Percentiles rank a stretch among this genome's conserved stretches.
Conservation (phyloP, 2,797 vertebrate species). For the Acanthiza pusilla region DNA sequence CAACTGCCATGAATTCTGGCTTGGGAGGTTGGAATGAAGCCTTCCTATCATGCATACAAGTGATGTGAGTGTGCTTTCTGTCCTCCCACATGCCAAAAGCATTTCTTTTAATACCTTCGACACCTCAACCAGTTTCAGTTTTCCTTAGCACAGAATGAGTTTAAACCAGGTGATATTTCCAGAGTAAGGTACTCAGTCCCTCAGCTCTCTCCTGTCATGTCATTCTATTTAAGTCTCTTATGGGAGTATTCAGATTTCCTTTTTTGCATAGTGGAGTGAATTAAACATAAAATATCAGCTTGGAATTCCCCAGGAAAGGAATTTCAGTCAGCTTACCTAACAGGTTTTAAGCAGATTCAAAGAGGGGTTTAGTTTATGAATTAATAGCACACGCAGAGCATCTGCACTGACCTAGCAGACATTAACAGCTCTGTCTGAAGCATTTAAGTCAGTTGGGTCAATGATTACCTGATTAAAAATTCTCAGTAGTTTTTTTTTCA, state of each 20-base stretch:
- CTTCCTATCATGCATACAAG: not conserved
- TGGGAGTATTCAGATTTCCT: not conserved
- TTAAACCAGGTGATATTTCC: not conserved
- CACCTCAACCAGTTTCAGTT: not conserved
- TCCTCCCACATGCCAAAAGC: not conserved
- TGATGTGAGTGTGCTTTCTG: not conserved
- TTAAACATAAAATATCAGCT: not conserved
- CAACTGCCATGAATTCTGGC: not conserved
- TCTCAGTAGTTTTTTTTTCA: not conserved
- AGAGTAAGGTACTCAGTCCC: not conserved
- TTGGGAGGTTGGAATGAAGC: not conserved
- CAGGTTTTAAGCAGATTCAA: not conserved
- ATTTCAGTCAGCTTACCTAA: not conserved
- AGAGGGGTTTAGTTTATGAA: not conserved
- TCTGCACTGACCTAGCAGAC: not conserved
- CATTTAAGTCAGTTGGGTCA: not conserved
- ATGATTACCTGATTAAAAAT: conserved; percentile 2
- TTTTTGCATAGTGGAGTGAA: not conserved
- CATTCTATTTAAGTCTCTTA: not conserved
- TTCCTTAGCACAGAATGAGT: not conserved
- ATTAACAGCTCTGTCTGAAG: not conserved
- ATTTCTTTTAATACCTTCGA: not conserved
- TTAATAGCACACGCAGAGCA: not conserved
- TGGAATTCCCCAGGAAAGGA: not conserved
- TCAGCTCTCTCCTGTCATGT: not conserved